Percentiles rank a stretch among this genome's conserved stretches.
phyloP scores from a whole-genome alignment of 2,113 vertebrate genomes.

The Varanus salvator region DNA sequence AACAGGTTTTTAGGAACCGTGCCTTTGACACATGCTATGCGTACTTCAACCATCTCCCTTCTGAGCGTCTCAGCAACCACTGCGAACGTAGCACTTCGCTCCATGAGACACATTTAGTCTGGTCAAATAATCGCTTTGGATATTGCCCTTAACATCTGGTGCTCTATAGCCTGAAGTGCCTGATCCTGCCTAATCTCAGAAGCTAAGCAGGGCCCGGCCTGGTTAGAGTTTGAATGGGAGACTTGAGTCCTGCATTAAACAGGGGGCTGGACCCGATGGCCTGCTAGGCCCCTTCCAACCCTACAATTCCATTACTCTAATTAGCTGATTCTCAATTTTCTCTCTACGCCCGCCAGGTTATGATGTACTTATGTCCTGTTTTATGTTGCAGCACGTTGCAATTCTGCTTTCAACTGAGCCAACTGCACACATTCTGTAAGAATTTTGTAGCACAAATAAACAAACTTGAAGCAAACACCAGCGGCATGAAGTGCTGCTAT shows the following conservation, averaged over 20 bases:
- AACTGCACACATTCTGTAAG: not conserved
- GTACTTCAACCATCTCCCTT: not conserved
- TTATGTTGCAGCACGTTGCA: no score
- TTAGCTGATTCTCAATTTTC: not conserved
- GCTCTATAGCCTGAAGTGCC: no score
- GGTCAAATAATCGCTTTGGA: not conserved
- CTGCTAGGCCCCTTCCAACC: no score
- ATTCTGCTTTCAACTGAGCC: not conserved
- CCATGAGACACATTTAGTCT: not conserved
- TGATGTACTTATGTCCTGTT: no score
- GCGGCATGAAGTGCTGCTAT: not conserved
- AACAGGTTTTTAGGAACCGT: not conserved
- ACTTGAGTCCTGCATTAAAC: no score
- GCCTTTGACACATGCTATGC: not conserved
- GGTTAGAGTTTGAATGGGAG: no score
- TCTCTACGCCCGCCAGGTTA: no score
- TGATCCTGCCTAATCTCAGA: no score
- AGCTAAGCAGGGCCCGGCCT: no score
- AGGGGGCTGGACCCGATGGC: no score
- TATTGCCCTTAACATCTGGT: not conserved
- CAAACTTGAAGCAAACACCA: not conserved
- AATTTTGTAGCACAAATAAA: not conserved
- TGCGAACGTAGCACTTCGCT: not conserved
- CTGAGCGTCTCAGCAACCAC: not conserved
- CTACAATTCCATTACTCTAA: not conserved